Evolutionary conservation across 2,113 vertebrate species (phyloP).

Genomic region (Gymnorhina tibicen): DNA sequence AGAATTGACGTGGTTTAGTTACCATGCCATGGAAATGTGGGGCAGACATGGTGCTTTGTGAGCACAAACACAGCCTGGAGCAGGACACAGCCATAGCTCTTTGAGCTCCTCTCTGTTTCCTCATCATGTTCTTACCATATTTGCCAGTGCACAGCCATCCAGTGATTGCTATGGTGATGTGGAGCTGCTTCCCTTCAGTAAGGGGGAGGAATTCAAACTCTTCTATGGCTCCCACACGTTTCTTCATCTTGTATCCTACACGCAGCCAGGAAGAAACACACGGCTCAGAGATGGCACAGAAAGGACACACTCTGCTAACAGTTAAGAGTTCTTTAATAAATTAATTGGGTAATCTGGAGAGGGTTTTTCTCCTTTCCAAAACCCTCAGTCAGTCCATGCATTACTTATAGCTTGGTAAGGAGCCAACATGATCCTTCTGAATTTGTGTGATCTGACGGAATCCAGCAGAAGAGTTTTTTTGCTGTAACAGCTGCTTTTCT

Average conservation of each 20-base stretch:
- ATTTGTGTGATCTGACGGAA: neutral
- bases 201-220: slow-evolving; percentile 95
- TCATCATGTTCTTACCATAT: slow-evolving; percentile 81
- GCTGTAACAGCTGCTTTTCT: neutral
- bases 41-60: neutral
- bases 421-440: neutral
- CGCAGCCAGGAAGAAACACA: neutral
- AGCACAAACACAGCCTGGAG: neutral
- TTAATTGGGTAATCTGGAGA: neutral
- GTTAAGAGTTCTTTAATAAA: neutral
- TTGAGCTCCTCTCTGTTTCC: neutral
- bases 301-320: neutral
- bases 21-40: neutral
- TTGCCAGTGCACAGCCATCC: slow-evolving; percentile 93
- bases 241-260: slow-evolving; percentile 98
- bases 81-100: neutral
- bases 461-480: neutral
- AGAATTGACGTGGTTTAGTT: neutral
- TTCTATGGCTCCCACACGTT: slow-evolving; percentile 92
- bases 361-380: neutral
- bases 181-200: slow-evolving; percentile 87
- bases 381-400: neutral
- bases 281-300: neutral
- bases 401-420: neutral
- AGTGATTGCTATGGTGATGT: slow-evolving; percentile 89